Evolutionary conservation across 2,113 vertebrate genomes (phyloP).

Genomic region (Narcine bancroftii): DNA sequence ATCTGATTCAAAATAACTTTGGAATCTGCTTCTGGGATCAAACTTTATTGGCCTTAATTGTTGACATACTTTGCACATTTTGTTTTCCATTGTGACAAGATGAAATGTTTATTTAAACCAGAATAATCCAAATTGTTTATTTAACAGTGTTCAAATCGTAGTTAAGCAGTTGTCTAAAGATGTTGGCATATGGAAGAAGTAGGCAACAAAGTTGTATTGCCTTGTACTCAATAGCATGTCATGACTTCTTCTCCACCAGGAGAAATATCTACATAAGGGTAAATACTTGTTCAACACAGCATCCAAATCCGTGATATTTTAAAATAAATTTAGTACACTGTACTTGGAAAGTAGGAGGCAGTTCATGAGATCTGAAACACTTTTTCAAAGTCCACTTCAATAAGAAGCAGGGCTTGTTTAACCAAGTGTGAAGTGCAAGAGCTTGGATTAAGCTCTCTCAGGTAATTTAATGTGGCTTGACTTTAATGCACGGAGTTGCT

Average conservation of each 20-base stretch:
- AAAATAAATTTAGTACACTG: not conserved
- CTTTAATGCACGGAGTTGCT: not conserved
- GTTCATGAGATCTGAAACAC: not conserved
- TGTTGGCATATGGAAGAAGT: not conserved
- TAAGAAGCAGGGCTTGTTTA: not conserved
- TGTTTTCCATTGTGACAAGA: not conserved
- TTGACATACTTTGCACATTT: slow-evolving; percentile 8
- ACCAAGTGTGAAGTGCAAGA: not conserved
- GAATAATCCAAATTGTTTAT: not conserved
- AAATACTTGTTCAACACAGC: not conserved
- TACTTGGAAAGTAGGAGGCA: not conserved
- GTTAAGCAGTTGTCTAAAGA: slow-evolving; percentile 1
- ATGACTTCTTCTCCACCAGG: not conserved
- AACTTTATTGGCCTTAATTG: slow-evolving; percentile 21
- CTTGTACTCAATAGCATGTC: not conserved
- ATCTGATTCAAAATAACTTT: slow-evolving; percentile 6
- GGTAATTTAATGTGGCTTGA: not conserved
- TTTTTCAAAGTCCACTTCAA: not conserved
- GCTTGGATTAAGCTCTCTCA: not conserved
- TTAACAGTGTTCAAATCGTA: not conserved
- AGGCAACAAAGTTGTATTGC: not conserved
- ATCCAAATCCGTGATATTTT: not conserved
- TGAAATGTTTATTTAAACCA: slow-evolving; percentile 23
- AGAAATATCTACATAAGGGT: not conserved
- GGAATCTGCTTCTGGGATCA: slow-evolving; percentile 16